Conservation (phyloP, 2,888 invertebrate species). For the Macrosoma leucophasiata region DNA sequence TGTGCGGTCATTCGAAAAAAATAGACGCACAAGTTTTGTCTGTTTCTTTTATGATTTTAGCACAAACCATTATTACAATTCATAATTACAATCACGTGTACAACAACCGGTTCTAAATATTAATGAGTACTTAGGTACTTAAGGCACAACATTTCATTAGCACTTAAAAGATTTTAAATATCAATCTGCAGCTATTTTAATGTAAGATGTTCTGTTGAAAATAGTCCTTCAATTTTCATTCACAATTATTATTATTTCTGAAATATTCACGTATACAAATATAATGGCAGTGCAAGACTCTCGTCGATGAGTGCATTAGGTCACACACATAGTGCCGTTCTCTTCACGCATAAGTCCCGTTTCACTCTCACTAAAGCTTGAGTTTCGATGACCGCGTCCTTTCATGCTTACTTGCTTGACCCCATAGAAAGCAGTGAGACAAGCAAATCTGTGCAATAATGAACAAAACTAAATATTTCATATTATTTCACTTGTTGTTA, state of each 20-base stretch:
- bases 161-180: too few relatives aligned
- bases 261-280: too few relatives aligned
- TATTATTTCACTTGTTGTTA: not conserved
- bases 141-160: too few relatives aligned
- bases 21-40: too few relatives aligned
- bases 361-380: conserved; percentile 27
- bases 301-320: conserved; percentile 44
- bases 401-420: conserved; percentile 3
- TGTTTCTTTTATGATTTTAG: too few relatives aligned
- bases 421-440: conserved; percentile 8
- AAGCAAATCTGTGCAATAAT: conserved; percentile 6
- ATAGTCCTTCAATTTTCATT: too few relatives aligned
- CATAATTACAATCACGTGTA: not conserved
- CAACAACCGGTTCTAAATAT: too few relatives aligned
- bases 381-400: conserved; percentile 7
- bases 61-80: too few relatives aligned
- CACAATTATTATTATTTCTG: too few relatives aligned
- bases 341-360: conserved; percentile 26
- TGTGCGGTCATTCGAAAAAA: conserved; percentile 17
- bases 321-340: conserved; percentile 34
- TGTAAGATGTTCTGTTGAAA: too few relatives aligned
- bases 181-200: too few relatives aligned
- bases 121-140: too few relatives aligned
- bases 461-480: not conserved
- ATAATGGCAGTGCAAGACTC: conserved; percentile 27